Conservation (phyloP, 2,797 vertebrate species). For the Coluber constrictor region DNA sequence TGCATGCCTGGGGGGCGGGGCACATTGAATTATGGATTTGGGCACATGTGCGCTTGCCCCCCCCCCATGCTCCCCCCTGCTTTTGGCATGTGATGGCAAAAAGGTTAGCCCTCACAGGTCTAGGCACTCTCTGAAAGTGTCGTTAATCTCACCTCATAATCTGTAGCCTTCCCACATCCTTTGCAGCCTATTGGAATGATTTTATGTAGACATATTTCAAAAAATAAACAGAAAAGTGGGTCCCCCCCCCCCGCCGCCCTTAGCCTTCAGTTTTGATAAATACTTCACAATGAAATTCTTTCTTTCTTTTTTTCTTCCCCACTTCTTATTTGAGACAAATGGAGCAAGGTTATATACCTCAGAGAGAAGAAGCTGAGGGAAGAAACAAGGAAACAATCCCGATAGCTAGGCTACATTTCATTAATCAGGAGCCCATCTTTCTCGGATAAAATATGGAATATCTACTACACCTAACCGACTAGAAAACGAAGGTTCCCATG, state of each 20-base stretch:
- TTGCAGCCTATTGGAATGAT: neutral
- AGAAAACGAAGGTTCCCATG: slow-evolving; percentile 17
- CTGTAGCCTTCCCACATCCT: neutral
- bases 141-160: neutral
- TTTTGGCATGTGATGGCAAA: no score
- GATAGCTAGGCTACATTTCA: neutral
- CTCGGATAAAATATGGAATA: slow-evolving; percentile 8
- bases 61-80: no score
- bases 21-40: no score
- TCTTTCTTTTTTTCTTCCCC: no score
- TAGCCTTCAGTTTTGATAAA: neutral
- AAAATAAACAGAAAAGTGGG: neutral
- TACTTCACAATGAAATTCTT: neutral
- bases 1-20: no score
- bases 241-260: no score
- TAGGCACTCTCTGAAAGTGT: neutral
- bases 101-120: neutral
- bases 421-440: slow-evolving; percentile 27
- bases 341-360: neutral
- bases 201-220: neutral
- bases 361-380: neutral
- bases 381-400: neutral
- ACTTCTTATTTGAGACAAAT: neutral
- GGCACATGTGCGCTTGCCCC: no score
- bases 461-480: slow-evolving; percentile 34